phyloP scores from a whole-genome alignment of 1,140 invertebrate genomes.

The Magallana angulata region DNA sequence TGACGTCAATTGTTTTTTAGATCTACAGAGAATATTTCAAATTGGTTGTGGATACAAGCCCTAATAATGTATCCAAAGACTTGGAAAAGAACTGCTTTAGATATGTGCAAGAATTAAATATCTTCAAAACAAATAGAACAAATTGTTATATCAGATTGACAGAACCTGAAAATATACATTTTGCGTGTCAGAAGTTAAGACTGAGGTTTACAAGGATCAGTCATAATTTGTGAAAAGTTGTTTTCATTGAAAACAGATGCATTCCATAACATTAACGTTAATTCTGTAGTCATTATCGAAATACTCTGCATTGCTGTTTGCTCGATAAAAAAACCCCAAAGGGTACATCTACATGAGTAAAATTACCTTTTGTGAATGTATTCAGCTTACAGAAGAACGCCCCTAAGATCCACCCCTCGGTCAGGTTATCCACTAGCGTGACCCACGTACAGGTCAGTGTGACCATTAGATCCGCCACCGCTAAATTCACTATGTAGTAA shows the following conservation, averaged over 20 bases:
- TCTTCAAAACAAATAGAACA: background rate
- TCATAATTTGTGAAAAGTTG: no score
- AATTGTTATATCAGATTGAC: no score
- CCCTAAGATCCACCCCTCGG: slow-evolving; percentile 76
- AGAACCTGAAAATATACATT: no score
- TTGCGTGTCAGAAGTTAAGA: no score
- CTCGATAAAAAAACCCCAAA: no score
- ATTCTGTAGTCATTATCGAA: background rate
- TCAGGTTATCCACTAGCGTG: slow-evolving; percentile 75
- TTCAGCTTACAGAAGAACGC: slow-evolving; percentile 80
- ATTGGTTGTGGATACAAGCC: background rate
- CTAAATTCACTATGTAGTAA: slow-evolving; percentile 74
- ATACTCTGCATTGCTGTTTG: background rate
- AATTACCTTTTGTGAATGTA: slow-evolving; percentile 79
- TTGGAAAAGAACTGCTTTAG: no score
- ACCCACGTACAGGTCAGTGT: slow-evolving; percentile 81
- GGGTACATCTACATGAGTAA: background rate
- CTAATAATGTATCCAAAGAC: background rate
- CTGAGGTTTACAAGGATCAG: no score
- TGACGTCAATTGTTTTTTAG: background rate
- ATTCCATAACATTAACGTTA: no score
- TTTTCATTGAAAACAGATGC: no score
- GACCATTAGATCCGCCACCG: slow-evolving; percentile 77
- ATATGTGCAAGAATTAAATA: background rate
- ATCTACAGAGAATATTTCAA: background rate